A percentile compares a stretch with the other conserved stretches of the same genome.
phyloP scores from a whole-genome alignment of 2,797 vertebrate genomes.

The Erethizon dorsatum region DNA sequence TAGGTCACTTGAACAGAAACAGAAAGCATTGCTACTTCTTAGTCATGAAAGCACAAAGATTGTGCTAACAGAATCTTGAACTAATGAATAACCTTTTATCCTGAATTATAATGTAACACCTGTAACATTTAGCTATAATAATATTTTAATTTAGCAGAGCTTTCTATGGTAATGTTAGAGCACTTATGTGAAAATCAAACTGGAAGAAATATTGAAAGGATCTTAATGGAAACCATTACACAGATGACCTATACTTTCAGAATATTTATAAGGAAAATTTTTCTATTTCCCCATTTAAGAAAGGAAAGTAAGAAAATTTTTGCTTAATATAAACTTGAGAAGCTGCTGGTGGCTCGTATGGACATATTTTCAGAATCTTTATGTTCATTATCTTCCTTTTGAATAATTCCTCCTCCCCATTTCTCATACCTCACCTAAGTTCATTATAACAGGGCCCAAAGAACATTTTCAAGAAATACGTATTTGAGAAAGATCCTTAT shows the following conservation, averaged over 20 bases:
- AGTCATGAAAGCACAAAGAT: conserved; percentile 66
- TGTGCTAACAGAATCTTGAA: conserved; percentile 61
- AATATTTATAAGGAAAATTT: conserved; percentile 64
- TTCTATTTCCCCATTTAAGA: conserved; percentile 7
- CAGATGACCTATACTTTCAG: conserved; percentile 47
- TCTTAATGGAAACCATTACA: conserved; percentile 64
- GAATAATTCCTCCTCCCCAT: neutral
- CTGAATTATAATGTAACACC: conserved; percentile 76
- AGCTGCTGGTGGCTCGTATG: neutral
- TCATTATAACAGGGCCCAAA: neutral
- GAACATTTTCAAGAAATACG: neutral
- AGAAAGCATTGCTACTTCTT: conserved; percentile 21
- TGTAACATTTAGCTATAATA: conserved; percentile 78
- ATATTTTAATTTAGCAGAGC: conserved; percentile 76
- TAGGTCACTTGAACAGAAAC: conserved; percentile 40
- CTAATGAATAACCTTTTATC: conserved; percentile 73
- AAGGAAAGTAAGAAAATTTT: neutral
- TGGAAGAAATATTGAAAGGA: conserved; percentile 69
- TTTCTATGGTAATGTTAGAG: conserved; percentile 74
- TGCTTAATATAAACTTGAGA: neutral
- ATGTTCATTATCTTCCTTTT: neutral
- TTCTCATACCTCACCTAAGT: neutral
- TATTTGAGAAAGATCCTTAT: neutral
- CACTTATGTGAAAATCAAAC: conserved; percentile 66
- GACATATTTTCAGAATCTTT: neutral